Base-by-base conservation (phyloP, 2,797 vertebrate species). In the Parauchenoglanis punctatus region DNA sequence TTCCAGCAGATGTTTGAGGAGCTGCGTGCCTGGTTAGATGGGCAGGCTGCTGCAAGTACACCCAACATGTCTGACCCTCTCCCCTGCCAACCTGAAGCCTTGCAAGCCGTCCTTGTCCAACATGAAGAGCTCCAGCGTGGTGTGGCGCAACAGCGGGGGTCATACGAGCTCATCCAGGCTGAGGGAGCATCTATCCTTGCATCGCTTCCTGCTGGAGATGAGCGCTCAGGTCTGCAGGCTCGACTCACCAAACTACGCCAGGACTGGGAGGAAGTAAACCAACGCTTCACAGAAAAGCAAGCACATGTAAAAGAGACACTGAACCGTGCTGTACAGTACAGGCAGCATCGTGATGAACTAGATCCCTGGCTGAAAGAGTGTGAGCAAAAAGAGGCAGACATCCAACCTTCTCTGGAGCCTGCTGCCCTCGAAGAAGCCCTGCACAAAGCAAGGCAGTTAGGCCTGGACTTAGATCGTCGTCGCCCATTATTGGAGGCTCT, bases 1-100 rank as follows among this genome's bases (percentile, higher is more conserved):
- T 99, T 99, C 95, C 98, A 99, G 93, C 98, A 99, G 94, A 99
- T 98, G 97, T 99, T 99, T 85, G 96, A 98, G 91, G 99, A 99
- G 90, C 92, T 99, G 89, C 97, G 96, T 90, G 94, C 94, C 67
- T 99, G 99, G 98, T 95, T 99, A 10, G 96, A 99, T 90, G 92
- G 94, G 85, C 97, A 95, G 92, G 90, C 91, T 88, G 93, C 94
- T 13, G 95, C 96, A 83, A 95, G 95, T 92, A 86, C 90, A 68
- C 92, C 92, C 2, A 92, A 94, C 2, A 93, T 95, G 86, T 92
- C 86, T 7, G 94, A 93, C 49, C 93, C 96, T 0, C 92, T 99
- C 83, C 98, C 99, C 83, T 98, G 97, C 87, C 97, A 94, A 89
- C 94, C 97, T 5, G 96, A 95, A 52, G 94, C 89, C 80, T 89